Conservation (phyloP, 2,797 vertebrate species). For the Anabacerthia variegaticeps region DNA sequence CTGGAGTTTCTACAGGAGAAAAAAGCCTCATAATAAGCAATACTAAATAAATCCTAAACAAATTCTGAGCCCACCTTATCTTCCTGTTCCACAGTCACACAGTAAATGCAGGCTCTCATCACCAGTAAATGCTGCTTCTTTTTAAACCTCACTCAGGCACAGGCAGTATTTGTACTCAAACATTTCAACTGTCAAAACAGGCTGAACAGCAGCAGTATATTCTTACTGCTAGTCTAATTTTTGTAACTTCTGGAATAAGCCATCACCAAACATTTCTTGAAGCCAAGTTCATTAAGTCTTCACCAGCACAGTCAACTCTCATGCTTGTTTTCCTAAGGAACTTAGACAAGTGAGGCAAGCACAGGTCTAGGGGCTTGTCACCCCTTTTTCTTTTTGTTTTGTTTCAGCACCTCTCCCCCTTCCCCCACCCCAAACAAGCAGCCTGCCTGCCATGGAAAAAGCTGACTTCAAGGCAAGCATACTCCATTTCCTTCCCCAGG, state of each 20-base stretch:
- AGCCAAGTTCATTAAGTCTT: neutral
- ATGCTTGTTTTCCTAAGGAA: neutral
- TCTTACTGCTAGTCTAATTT: neutral
- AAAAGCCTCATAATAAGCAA: neutral
- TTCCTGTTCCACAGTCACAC: neutral
- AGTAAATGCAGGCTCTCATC: neutral
- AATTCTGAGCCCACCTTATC: neutral
- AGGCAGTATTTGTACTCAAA: neutral
- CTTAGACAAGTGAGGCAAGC: neutral
- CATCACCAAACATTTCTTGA: neutral
- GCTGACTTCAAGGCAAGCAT: slow-evolving; percentile 28
- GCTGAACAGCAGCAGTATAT: neutral
- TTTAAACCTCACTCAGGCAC: neutral
- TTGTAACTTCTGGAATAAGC: neutral
- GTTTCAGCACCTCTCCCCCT: neutral
- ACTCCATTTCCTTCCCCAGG: slow-evolving; percentile 41
- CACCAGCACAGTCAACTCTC: neutral
- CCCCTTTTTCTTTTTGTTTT: fast-evolving
- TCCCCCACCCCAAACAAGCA: neutral
- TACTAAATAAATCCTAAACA: neutral
- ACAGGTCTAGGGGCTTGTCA: neutral
- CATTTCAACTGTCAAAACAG: neutral
- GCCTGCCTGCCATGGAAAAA: slow-evolving; percentile 7
- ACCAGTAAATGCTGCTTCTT: neutral
- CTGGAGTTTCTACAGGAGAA: neutral